Percentiles rank a stretch among this genome's conserved stretches.
These are phyloP conservation scores for Sternotherus odoratus DNA, from an alignment of 2,797 vertebrate species.

Conservation along the genomic window DNA sequence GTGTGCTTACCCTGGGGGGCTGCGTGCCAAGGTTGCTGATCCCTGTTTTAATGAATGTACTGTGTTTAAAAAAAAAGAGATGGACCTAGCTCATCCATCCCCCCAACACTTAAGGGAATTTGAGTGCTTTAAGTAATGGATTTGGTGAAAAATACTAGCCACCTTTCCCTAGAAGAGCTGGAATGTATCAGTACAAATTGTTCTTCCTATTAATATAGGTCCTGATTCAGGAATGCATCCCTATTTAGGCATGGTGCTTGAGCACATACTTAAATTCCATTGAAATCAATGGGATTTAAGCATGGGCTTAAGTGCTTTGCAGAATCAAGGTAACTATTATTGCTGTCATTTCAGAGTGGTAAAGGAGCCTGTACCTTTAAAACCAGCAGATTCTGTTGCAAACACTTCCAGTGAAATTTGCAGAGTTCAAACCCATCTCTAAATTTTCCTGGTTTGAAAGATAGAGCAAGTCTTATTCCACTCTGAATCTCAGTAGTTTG, in stretches of 20 bases:
- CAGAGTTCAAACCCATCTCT: background rate
- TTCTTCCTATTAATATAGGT: background rate
- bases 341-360: background rate
- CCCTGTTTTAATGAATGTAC: too few species aligned
- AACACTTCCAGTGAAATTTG: background rate
- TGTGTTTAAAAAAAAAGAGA: too few species aligned
- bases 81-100: background rate
- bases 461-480: background rate
- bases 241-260: background rate
- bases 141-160: background rate
- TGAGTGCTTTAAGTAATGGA: background rate
- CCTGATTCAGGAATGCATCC: background rate
- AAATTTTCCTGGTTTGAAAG: constrained; percentile 42
- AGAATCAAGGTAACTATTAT: background rate
- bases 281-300: background rate
- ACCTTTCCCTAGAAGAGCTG: background rate
- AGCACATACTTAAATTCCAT: constrained; percentile 26
- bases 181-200: background rate
- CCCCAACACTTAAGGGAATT: background rate
- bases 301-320: constrained; percentile 17
- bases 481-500: background rate
- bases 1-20: too few species aligned
- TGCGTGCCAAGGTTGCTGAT: too few species aligned
- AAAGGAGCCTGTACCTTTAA: background rate
- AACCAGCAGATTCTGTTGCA: background rate